Evolutionary conservation across 2,113 vertebrate species (phyloP).

Genomic region (Plectropomus leopardus): DNA sequence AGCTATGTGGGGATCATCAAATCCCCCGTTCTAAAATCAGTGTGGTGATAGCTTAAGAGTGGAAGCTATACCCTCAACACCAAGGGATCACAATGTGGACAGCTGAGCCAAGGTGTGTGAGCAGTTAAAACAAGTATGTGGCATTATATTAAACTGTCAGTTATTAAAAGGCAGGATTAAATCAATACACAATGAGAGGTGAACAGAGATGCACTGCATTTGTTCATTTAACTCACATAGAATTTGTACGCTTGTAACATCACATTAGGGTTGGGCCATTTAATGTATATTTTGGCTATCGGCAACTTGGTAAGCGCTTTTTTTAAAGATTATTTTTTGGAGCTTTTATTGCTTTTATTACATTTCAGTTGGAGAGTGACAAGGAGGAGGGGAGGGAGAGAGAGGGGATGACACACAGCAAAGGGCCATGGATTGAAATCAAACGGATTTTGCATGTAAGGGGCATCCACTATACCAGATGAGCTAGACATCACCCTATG

Average conservation of each 20-base stretch:
- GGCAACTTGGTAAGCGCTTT: too few species aligned
- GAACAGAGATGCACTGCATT: neutral
- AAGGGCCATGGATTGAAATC: too few species aligned
- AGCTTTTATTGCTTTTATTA: too few species aligned
- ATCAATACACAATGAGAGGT: neutral
- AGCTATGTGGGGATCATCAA: slow-evolving; percentile 47
- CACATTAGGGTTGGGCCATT: too few species aligned
- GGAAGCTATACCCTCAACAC: slow-evolving; percentile 42
- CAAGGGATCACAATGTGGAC: slow-evolving; percentile 30
- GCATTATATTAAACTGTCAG: slow-evolving; percentile 17
- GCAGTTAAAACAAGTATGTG: neutral
- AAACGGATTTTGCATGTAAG: too few species aligned
- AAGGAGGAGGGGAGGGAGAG: too few species aligned
- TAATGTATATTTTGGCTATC: too few species aligned
- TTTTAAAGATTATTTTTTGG: too few species aligned
- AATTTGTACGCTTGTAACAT: neutral
- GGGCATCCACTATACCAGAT: too few species aligned
- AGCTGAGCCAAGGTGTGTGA: slow-evolving; percentile 35
- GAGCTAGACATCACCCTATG: too few species aligned
- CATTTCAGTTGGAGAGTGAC: too few species aligned
- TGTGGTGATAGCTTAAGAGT: slow-evolving; percentile 28
- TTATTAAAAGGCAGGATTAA: slow-evolving; percentile 41
- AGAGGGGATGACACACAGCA: too few species aligned
- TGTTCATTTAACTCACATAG: neutral
- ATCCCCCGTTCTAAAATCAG: slow-evolving; percentile 49